Evolutionary conservation across 2,888 invertebrate genomes (phyloP).

Genomic region (Pseudococcus viburni): DNA sequence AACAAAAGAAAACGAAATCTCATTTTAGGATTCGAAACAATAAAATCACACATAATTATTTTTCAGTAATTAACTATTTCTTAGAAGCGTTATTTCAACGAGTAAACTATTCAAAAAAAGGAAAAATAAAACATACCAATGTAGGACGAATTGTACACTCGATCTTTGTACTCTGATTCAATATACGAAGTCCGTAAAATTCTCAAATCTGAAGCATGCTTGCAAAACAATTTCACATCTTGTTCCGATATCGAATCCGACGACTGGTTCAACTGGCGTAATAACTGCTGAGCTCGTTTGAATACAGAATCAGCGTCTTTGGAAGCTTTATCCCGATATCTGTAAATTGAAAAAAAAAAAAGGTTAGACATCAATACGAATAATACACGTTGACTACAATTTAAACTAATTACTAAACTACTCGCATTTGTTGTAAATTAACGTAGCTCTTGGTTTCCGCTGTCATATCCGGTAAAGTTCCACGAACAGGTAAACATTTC

Average conservation of each 20-base stretch:
- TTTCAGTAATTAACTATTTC: too few relatives aligned
- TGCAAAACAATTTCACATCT: constrained; percentile 89
- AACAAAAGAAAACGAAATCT: too few relatives aligned
- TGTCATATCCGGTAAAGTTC: constrained; percentile 95
- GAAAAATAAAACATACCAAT: constrained; percentile 72
- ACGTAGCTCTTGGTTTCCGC: constrained; percentile 93
- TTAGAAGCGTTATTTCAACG: not conserved
- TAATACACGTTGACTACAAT: not conserved
- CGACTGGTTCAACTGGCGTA: constrained; percentile 84
- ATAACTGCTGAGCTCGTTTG: constrained; percentile 84
- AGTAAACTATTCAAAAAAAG: not conserved
- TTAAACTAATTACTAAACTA: constrained; percentile 52
- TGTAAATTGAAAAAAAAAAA: constrained; percentile 69
- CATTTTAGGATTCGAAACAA: too few relatives aligned
- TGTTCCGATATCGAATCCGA: constrained; percentile 82
- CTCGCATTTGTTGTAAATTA: constrained; percentile 86
- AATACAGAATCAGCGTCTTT: constrained; percentile 87
- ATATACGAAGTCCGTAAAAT: constrained; percentile 82
- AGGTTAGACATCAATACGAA: not conserved
- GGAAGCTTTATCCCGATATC: constrained; percentile 86
- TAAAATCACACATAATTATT: too few relatives aligned
- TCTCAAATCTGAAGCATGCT: constrained; percentile 86
- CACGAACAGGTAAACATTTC: constrained; percentile 87
- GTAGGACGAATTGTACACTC: constrained; percentile 76
- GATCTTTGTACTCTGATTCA: constrained; percentile 83